Evolutionary conservation across 2,113 vertebrate genomes (phyloP).

Genomic region (Callocephalon fimbriatum): DNA sequence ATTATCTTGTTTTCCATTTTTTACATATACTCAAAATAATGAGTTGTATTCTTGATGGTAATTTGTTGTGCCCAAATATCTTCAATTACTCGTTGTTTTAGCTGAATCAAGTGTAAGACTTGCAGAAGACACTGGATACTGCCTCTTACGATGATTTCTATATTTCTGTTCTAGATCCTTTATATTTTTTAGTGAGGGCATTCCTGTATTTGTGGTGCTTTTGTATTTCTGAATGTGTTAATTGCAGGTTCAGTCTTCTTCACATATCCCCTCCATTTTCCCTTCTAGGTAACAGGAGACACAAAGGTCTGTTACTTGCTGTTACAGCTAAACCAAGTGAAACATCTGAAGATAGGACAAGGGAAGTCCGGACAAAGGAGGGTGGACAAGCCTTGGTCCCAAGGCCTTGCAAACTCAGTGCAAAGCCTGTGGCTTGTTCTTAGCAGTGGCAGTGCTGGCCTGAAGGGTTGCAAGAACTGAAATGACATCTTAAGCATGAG

Average conservation of each 20-base stretch:
- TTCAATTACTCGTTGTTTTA: not conserved
- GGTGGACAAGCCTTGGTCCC: not conserved
- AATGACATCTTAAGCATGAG: not conserved
- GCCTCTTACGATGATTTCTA: not conserved
- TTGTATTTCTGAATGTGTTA: not conserved
- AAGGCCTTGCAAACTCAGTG: not conserved
- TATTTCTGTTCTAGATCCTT: not conserved
- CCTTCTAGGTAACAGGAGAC: not conserved
- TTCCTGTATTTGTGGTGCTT: not conserved
- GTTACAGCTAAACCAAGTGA: not conserved
- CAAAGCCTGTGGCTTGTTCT: not conserved
- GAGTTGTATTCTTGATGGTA: not conserved
- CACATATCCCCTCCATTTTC: rapidly evolving
- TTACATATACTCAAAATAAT: not conserved
- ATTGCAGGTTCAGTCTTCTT: not conserved
- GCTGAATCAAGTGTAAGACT: not conserved
- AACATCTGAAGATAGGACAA: not conserved
- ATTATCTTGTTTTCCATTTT: not conserved
- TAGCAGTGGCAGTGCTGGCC: not conserved
- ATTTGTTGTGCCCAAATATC: not conserved
- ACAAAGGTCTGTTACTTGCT: not conserved
- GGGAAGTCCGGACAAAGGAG: not conserved
- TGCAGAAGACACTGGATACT: not conserved
- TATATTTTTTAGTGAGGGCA: not conserved
- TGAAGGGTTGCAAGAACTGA: not conserved